A percentile compares a stretch with the other conserved stretches of the same genome.
Evolutionary conservation across 1,140 invertebrate species (phyloP).

Genomic region (Orussus abietinus): DNA sequence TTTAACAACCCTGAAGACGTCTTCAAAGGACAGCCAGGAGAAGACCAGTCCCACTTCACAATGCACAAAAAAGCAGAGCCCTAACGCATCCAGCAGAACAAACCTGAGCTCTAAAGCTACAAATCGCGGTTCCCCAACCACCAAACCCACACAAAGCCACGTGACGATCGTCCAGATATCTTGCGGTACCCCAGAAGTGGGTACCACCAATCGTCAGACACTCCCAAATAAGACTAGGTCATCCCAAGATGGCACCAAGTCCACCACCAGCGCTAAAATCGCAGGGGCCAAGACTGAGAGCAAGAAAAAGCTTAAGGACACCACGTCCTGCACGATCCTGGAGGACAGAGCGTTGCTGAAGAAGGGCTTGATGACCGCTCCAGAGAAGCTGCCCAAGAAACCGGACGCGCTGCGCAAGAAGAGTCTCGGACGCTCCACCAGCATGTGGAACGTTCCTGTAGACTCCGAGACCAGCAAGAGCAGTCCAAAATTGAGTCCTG

Average conservation of each 20-base stretch:
- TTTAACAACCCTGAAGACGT: too few species aligned
- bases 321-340: conserved; percentile 43
- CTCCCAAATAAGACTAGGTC: not conserved
- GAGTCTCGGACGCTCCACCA: conserved; percentile 36
- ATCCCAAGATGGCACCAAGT: not conserved
- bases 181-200: too few species aligned
- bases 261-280: not conserved
- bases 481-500: conserved; percentile 3
- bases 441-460: conserved; percentile 35
- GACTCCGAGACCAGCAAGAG: not conserved
- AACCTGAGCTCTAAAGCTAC: too few species aligned
- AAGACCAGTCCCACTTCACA: too few species aligned
- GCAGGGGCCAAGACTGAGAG: conserved; percentile 14
- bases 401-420: conserved; percentile 32
- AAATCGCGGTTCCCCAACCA: too few species aligned
- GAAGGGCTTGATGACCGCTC: conserved; percentile 36
- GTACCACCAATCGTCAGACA: too few species aligned
- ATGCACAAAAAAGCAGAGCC: too few species aligned
- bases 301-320: conserved; percentile 15
- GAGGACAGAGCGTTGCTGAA: conserved; percentile 45
- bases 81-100: too few species aligned
- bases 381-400: conserved; percentile 32
- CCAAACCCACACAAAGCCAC: too few species aligned
- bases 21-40: too few species aligned
- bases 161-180: conserved; percentile 23